Evolutionary conservation across 1,140 invertebrate genomes (phyloP), one percentile per base, ranked within the genome.

Genomic region (Adoxophyes honmai): DNA sequence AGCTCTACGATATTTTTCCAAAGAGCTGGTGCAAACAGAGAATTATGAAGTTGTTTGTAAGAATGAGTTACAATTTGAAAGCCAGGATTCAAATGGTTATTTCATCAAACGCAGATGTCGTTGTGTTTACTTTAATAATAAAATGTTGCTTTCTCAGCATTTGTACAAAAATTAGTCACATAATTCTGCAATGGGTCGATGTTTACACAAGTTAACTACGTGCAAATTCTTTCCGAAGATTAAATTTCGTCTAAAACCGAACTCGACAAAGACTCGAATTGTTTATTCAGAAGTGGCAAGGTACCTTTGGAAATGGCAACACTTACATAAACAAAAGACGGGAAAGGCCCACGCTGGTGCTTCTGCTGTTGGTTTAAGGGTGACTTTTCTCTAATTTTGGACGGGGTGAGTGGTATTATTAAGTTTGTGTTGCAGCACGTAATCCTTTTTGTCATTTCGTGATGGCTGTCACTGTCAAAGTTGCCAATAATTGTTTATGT

Each of bases 381-480:
- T 60, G 7, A 66, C 14, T 63, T 62, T 68, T 8, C 4, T 37
- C 21, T 44, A 37, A 7, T 0, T 34, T 35, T 7, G 13, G 13
- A 35, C 9, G 4, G 16, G 36, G 48, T 14, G 9, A 11, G 14
- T 14, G 34, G 53, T 34, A 55, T 59, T 59, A 16, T 36, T 57
- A 62, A 64, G 28, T 28, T 66, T 71, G 64, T 59, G 54, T 51
- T 36, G 21, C 59, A 34, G 66, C 44, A 62, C 66, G 67, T 81
- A 84, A 88, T 86, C 85, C 85, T 82, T 88, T 81, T 78, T 78
- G 80, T 78, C 64, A 73, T 62, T 69, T 77, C 62, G 70, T 78
- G 73, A 81, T 66, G 75, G 62, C 69, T 86, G 85, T 88, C 83
- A 88, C 68, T 86, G 85, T 88, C 83, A 88, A 85, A 75, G 73